Conservation (phyloP, 2,888 invertebrate species). For the Phragmatobia fuliginosa region DNA sequence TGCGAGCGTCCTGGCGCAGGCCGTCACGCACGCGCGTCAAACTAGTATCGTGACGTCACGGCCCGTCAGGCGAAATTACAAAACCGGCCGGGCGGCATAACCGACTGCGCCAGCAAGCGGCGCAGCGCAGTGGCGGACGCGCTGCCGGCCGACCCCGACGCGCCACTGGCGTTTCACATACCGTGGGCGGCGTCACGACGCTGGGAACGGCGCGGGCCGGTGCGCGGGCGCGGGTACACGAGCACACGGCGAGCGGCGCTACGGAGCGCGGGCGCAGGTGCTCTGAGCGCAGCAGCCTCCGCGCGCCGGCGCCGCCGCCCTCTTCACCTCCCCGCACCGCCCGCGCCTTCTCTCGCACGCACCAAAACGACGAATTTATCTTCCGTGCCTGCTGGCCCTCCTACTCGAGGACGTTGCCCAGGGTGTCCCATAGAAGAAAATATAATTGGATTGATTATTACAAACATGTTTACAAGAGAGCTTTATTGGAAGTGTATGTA, state of each 20-base stretch:
- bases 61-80: constrained; percentile 83
- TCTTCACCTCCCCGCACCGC: constrained; percentile 81
- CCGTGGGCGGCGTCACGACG: constrained; percentile 85
- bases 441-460: constrained; percentile 11
- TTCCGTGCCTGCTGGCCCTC: constrained; percentile 83
- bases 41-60: constrained; percentile 85
- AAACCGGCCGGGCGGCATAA: constrained; percentile 82
- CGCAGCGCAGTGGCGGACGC: constrained; percentile 82
- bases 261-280: constrained; percentile 89
- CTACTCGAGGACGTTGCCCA: constrained; percentile 78
- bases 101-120: constrained; percentile 71
- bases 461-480: constrained; percentile 4
- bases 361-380: constrained; percentile 86
- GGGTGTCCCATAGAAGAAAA: constrained; percentile 52
- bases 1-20: constrained; percentile 79
- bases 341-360: constrained; percentile 77
- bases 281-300: constrained; percentile 89
- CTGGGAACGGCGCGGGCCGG: constrained; percentile 71
- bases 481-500: background rate
- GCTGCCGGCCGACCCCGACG: constrained; percentile 85
- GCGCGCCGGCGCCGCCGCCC: constrained; percentile 87
- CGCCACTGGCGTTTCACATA: constrained; percentile 78
- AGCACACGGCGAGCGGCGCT: constrained; percentile 86
- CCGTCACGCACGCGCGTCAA: constrained; percentile 83
- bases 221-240: constrained; percentile 79